Base-by-base conservation (phyloP, 2,797 vertebrate genomes). In the Anabas testudineus region DNA sequence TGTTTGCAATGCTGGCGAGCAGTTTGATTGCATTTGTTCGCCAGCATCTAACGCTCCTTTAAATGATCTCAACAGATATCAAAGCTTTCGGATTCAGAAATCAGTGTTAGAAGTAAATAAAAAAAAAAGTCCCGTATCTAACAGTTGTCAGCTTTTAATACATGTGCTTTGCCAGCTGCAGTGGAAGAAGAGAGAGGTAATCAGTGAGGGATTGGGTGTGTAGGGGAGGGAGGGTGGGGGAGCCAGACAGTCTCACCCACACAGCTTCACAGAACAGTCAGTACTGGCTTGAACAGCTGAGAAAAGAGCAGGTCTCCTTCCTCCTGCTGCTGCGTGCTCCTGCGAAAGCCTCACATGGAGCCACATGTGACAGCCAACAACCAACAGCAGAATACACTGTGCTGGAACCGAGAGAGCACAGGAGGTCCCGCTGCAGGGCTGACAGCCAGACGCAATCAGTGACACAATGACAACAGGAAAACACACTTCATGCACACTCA, bases 271-370 rank as follows among this genome's bases (percentile, higher is more conserved):
- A 79, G 83, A 85, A 81, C 87, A 88, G 80, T 78, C 66, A 86
- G 87, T 80, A 24, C 83, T 75, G 84, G 79, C 63, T 52, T 72
- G 67, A 89, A 73, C 90, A 91, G 89, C 88, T 88, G 90, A 90
- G 87, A 81, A 68, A 77, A 74, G 86, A 85, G 78, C 86, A 59
- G 85, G 74, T 80, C 87, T 88, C 78, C 87, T 84, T 89, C 84
- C 82, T 87, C 71, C 78, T 71, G 84, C 81, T 81, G 74, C 74
- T 82, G 73, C 36, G 49, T 62, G 71, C 77, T 85, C 67, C 84
- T 76, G 76, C 68, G 32, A 78, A 76, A 52, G 54, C 71, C 90
- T 93, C 92, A 92, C 92, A 92, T 92, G 91, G 87, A 87, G 74
- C 66, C 81, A 79, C 92, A 93, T 92, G 92, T 93, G 92, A 90